Evolutionary conservation across 2,888 invertebrate genomes (phyloP).

Genomic region (Lasius fuliginosus): DNA sequence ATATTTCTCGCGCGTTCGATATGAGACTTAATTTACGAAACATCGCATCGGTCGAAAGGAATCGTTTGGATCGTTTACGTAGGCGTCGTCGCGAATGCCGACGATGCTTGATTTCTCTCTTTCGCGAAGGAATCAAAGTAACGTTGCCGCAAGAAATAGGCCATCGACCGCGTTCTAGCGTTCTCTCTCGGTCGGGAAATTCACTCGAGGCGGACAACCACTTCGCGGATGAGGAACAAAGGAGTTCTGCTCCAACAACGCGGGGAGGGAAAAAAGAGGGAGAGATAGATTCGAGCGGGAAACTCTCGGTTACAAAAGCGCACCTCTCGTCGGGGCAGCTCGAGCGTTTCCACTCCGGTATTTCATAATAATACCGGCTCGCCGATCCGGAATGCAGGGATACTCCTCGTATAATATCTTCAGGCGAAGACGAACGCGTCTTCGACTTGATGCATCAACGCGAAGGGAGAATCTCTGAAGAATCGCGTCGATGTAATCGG

Average conservation of each 20-base stretch:
- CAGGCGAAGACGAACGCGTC: constrained; percentile 45
- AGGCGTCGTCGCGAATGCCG: constrained; percentile 16
- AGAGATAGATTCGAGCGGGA: constrained; percentile 70
- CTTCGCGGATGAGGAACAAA: constrained; percentile 34
- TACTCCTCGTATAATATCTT: constrained; percentile 62
- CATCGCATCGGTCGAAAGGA: neutral
- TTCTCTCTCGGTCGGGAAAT: constrained; percentile 59
- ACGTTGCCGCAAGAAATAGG: constrained; percentile 47
- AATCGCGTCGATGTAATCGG: neutral
- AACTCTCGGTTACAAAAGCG: constrained; percentile 76
- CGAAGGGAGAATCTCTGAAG: neutral
- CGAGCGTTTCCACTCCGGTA: constrained; percentile 76
- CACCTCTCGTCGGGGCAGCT: constrained; percentile 75
- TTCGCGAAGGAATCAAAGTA: neutral
- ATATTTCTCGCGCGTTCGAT: neutral
- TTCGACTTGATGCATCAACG: neutral
- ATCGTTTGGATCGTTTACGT: constrained; percentile 25
- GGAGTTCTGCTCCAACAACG: constrained; percentile 6
- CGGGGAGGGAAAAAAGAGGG: neutral
- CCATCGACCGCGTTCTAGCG: constrained; percentile 17
- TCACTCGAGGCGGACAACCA: constrained; percentile 40
- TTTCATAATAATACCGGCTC: constrained; percentile 79
- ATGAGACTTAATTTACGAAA: neutral
- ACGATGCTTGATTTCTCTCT: constrained; percentile 15
- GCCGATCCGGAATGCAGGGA: constrained; percentile 65